Conservation (phyloP, 2,888 invertebrate genomes). For the Salticus scenicus region DNA sequence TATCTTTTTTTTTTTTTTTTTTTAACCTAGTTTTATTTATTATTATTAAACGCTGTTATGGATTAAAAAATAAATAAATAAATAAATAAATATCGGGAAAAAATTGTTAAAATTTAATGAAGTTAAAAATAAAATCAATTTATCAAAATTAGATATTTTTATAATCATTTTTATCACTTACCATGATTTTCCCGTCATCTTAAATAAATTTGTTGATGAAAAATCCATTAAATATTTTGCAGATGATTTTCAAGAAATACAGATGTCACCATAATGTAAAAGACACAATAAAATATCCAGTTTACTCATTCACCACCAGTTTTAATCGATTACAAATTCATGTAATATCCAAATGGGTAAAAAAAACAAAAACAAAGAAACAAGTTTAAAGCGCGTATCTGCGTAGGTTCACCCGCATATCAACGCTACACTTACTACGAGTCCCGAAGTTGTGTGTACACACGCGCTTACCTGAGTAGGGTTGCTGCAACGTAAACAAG, state of each 20-base stretch:
- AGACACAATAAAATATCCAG: background rate
- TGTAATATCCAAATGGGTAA: background rate
- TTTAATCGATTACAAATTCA: background rate
- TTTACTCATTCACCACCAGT: background rate
- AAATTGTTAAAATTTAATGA: too few species aligned
- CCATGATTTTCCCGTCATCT: background rate
- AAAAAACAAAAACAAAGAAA: slow-evolving; percentile 1
- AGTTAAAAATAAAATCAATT: too few species aligned
- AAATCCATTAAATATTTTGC: too few species aligned
- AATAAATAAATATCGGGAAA: too few species aligned
- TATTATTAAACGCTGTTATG: too few species aligned
- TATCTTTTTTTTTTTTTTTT: too few species aligned
- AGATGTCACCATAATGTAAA: background rate
- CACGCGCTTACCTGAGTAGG: slow-evolving; percentile 48
- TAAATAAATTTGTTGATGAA: background rate
- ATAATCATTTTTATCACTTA: background rate
- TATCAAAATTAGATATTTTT: too few species aligned
- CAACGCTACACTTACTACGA: slow-evolving; percentile 36
- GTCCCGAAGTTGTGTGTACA: slow-evolving; percentile 42
- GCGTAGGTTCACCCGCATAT: background rate
- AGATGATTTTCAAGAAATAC: background rate
- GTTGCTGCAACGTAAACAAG: slow-evolving; percentile 38
- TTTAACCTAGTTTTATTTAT: too few species aligned
- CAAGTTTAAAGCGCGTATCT: background rate
- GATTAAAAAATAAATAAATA: too few species aligned